Conservation (phyloP, 2,797 vertebrate genomes). For the Spheniscus humboldti region DNA sequence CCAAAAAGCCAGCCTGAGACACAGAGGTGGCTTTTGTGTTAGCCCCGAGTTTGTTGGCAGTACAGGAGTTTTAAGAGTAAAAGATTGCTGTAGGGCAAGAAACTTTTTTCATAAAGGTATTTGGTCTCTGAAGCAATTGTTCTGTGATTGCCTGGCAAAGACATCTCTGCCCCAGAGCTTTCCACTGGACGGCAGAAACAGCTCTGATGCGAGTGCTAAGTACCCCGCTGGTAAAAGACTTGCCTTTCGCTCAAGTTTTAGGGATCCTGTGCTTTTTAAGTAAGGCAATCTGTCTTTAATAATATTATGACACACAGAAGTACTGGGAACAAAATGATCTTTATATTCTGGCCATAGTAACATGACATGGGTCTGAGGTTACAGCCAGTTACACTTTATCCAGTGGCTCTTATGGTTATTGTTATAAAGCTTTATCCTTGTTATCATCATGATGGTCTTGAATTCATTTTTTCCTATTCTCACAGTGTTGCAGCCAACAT, state of each 20-base stretch:
- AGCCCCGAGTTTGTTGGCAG: background rate
- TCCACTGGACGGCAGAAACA: background rate
- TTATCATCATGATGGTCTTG: background rate
- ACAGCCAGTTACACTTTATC: conserved; percentile 11
- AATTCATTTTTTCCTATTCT: conserved; percentile 13
- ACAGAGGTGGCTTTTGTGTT: background rate
- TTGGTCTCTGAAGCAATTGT: background rate
- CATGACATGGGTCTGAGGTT: background rate
- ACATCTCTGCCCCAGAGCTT: background rate
- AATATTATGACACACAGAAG: background rate
- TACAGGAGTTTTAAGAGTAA: background rate
- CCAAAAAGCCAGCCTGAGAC: background rate
- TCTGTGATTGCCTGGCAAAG: background rate
- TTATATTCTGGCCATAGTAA: background rate
- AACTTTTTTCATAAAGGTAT: background rate
- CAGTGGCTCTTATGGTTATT: background rate
- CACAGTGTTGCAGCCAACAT: background rate
- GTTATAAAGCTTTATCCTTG: background rate
- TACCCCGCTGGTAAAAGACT: background rate
- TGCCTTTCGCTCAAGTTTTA: background rate
- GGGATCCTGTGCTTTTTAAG: background rate
- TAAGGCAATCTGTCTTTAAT: background rate
- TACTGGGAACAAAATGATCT: background rate
- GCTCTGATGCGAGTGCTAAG: background rate
- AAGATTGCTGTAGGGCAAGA: background rate